Base-by-base conservation (phyloP, 2,797 vertebrate genomes). In the Poeciliopsis infans region DNA sequence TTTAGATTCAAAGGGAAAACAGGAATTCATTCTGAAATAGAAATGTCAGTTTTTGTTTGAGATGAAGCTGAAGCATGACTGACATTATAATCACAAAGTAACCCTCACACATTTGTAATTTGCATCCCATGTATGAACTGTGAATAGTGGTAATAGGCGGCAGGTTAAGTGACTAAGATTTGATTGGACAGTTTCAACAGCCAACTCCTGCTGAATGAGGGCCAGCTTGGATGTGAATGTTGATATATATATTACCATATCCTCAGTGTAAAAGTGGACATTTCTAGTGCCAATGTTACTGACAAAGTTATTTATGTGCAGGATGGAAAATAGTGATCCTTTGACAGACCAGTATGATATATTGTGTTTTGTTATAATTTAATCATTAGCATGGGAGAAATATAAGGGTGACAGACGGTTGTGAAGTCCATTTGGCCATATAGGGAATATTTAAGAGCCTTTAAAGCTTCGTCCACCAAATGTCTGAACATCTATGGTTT, bases 401-500 rank as follows among this genome's bases (percentile, higher is more conserved):
- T 89, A 78, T 75, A 80, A 77, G 81, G 81, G 81, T 81, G 93
- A 89, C 94, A 95, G 94, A 94, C 90, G 92, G 89, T 91, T 90
- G 88, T 83, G 88, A 84, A 92, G 92, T 85, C 86, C 90, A 81
- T 91, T 93, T 93, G 93, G 91, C 93, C 88, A 87, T 93, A 93
- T 86, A 83, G 69, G 77, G 88, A 83, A 91, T 85, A 92, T 88
- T 94, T 95, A 93, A 86, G 91, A 94, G 87, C 87, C 88, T 92
- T 91, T 89, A 87, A 91, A 93, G 91, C 91, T 90, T 64, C 82
- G 87, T 88, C 90, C 87, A 93, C 94, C 94, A 94, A 94, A 93
- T 94, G 94, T 95, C 93, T 90, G 87, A 93, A 93, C 92, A 92
- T 92, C 93, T 89, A 94, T 88, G 91, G 91, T 95, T 95, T 94